A percentile compares a stretch with the other conserved stretches of the same genome.
Evolutionary conservation across 2,888 invertebrate species (phyloP).

Genomic region (Chymomyza procnemis): DNA sequence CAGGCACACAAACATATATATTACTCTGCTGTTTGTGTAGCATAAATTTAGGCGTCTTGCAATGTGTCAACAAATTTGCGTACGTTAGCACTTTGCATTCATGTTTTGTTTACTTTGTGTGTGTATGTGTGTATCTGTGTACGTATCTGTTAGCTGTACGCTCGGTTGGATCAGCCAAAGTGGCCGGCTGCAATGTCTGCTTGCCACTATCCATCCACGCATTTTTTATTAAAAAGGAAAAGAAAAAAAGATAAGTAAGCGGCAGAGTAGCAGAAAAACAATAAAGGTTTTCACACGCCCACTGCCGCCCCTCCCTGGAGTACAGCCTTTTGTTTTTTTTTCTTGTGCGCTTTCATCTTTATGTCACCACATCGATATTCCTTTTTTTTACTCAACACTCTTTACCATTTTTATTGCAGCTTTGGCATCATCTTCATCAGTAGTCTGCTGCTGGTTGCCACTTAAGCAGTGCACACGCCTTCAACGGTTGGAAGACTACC

Average conservation of each 20-base stretch:
- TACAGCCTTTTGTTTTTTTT: constrained; percentile 45
- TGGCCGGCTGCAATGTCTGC: constrained; percentile 22
- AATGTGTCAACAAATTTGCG: constrained; percentile 34
- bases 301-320: constrained; percentile 18
- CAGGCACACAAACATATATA: neutral
- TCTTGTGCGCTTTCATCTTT: constrained; percentile 59
- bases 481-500: constrained; percentile 38
- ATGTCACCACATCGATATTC: constrained; percentile 64
- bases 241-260: neutral
- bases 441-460: constrained; percentile 3
- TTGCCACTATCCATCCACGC: neutral
- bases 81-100: constrained; percentile 17
- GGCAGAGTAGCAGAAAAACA: constrained; percentile 40
- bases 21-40: neutral
- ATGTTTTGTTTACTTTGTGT: constrained; percentile 4
- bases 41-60: constrained; percentile 15
- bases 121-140: neutral
- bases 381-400: constrained; percentile 17
- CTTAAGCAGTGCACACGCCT: constrained; percentile 3
- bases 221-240: constrained; percentile 52
- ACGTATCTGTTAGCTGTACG: neutral
- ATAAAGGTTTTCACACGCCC: constrained; percentile 43
- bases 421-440: constrained; percentile 13
- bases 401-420: constrained; percentile 4
- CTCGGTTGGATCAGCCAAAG: constrained; percentile 15